Evolutionary conservation across 1,140 invertebrate genomes (phyloP), one percentile per base, ranked within the genome.

Genomic region (Arctopsyche grandis): DNA sequence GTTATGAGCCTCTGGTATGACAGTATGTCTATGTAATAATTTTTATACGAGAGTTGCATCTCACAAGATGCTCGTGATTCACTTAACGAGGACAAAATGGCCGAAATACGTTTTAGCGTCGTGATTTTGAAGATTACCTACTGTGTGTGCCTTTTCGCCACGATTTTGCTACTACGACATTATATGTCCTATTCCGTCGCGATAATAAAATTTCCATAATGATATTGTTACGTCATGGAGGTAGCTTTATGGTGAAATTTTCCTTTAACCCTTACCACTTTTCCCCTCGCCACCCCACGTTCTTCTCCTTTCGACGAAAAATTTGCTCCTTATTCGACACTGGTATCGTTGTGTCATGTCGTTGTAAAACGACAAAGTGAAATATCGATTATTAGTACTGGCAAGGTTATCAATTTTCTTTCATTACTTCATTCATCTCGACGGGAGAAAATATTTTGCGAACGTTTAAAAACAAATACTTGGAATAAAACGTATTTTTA

Each of bases 121-220:
- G 74, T 44, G 58, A 76, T 76, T 76, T 26, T 26, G 10, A 29
- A 29, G 71, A 74, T 74, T 74, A 74, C 71, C 46, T 48, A 38
- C 29, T 38, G 29, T 38, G 29, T 73, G 38, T 52, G 69, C 69
- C 69, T 58, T 58, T 74, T 74, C 46, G 71, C 71, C 46, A 74
- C 71, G 71, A 74, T 74, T 46, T 46, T 58, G 71, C 52, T 58
- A 12, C 71, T 38, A 38, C 44, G 48, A 74, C 71, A 74, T 74
- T 74, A 74, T 74, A 74, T 56, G 71, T 46, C 52, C 46, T 74
- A 74, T 74, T 74, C 71, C 16, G 48, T 14, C 7, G 52, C 22
- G 22, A 44, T 76, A 76, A 76, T 76, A 76, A 76, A 76, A 76
- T 76, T 63, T 76, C 74, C 74, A 76, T 76, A 76, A 76, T 63